Evolutionary conservation across 2,797 vertebrate genomes (phyloP).

Genomic region (Triplophysa bombifrons): DNA sequence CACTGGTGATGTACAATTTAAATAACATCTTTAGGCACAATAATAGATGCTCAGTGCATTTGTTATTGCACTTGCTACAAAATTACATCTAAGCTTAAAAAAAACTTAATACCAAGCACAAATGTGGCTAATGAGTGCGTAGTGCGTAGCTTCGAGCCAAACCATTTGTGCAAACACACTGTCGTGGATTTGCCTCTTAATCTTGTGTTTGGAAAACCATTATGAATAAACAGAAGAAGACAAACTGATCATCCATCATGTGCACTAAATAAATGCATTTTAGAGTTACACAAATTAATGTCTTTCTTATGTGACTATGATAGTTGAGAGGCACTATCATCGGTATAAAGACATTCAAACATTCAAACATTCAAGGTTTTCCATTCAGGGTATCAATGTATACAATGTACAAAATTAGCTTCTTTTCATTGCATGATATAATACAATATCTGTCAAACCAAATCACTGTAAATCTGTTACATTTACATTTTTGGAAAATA

Average conservation of each 20-base stretch:
- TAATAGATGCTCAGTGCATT: not conserved
- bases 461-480: conserved; percentile 75
- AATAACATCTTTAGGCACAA: not conserved
- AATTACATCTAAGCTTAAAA: not conserved
- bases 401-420: conserved; percentile 70
- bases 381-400: conserved; percentile 65
- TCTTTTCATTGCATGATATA: conserved; percentile 75
- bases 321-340: conserved; percentile 53
- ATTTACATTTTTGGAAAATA: conserved; percentile 72
- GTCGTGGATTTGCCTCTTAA: not conserved
- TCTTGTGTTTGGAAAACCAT: not conserved
- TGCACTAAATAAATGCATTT: not conserved
- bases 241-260: not conserved
- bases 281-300: not conserved
- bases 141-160: not conserved
- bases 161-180: not conserved
- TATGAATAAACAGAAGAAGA: not conserved
- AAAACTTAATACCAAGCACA: not conserved
- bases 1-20: not conserved
- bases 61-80: conserved; percentile 21
- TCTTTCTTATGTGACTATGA: conserved; percentile 37
- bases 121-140: conserved; percentile 27
- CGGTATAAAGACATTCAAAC: conserved; percentile 6
- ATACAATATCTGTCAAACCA: conserved; percentile 70
- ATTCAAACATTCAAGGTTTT: conserved; percentile 30